Base-by-base conservation (phyloP, 2,888 invertebrate genomes). In the Aethes cnicana region DNA sequence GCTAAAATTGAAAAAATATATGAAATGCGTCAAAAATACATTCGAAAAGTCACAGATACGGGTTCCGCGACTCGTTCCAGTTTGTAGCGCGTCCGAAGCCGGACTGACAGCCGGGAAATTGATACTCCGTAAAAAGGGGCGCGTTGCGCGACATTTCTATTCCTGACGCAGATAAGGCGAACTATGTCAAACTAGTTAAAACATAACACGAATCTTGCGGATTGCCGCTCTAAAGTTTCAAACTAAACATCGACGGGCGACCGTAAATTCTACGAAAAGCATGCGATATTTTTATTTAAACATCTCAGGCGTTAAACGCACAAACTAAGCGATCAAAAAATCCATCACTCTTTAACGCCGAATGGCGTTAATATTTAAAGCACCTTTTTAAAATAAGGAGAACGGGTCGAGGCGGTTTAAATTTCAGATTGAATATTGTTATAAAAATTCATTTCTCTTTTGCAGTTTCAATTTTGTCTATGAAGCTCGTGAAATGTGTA, bases 91-190 rank as follows among this genome's bases (percentile, higher is more conserved):
- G 36, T 50, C 26, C 9, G 16, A 32, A 12, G 6, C 14, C 6
- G 12, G 43, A 58, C 43, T 30, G 56, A 48, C 58, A 53, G 50
- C n/a, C 18, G 43, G 55, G 47, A 56, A 57, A 59, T 57, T 49
- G 59, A 59, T 55, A 57, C 55, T 56, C 56, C 49, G 55, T 47
- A 55, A 50, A 50, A 53, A 55, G 18, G 18, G 47, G 23, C 25
- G 52, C 35, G 11, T 16, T 5, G 30, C 43, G 46, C 26, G 54
- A 50, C 50, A 39, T 17, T 43, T 47, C 50, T 50, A 52, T 56
- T 56, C 41, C 44, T 43, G 46, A 49, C 53, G 32, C n/a, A 14
- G 16, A 20, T 16, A 17, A 17, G 39, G 35, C 43, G 16, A 28
- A 35, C 28, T 36, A 21, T 28, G 42, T 49, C 42, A 36, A 23